phyloP scores from a whole-genome alignment of 2,888 invertebrate genomes.

The Choristoneura rosaceana region DNA sequence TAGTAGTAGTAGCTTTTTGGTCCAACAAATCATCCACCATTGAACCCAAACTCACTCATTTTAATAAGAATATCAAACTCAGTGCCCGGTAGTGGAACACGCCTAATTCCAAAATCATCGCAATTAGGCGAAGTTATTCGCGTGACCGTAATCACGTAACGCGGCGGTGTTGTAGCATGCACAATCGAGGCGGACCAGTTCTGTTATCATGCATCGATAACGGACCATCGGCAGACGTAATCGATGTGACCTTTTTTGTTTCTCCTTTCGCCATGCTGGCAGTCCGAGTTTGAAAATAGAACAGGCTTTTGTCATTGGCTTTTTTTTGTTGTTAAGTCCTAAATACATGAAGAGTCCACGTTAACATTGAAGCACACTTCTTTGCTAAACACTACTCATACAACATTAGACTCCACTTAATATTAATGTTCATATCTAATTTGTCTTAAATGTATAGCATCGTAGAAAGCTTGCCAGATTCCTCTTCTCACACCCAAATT shows the following conservation, averaged over 20 bases:
- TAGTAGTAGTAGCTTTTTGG: not conserved
- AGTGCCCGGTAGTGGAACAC: slow-evolving; percentile 3
- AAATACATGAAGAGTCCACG: too few relatives aligned
- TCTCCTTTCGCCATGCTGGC: not conserved
- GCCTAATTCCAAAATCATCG: slow-evolving; percentile 63
- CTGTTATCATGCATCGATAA: slow-evolving; percentile 71
- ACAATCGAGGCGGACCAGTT: slow-evolving; percentile 58
- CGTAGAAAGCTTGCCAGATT: not conserved
- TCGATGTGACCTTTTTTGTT: slow-evolving; percentile 39
- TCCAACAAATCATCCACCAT: not conserved
- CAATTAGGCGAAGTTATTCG: slow-evolving; percentile 59
- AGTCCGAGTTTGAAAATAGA: not conserved
- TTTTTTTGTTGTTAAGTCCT: not conserved
- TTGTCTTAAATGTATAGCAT: too few relatives aligned
- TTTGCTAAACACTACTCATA: too few relatives aligned
- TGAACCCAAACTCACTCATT: not conserved
- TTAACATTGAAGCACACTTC: too few relatives aligned
- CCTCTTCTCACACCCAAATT: not conserved
- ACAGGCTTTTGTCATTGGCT: slow-evolving; percentile 3
- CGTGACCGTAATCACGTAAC: slow-evolving; percentile 68
- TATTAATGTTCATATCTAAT: too few relatives aligned
- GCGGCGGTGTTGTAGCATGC: slow-evolving; percentile 57
- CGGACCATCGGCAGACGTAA: slow-evolving; percentile 43
- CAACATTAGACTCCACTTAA: too few relatives aligned
- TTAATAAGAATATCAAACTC: not conserved